Base-by-base conservation (phyloP, 2,797 vertebrate genomes). In the Coregonus suidteri region DNA sequence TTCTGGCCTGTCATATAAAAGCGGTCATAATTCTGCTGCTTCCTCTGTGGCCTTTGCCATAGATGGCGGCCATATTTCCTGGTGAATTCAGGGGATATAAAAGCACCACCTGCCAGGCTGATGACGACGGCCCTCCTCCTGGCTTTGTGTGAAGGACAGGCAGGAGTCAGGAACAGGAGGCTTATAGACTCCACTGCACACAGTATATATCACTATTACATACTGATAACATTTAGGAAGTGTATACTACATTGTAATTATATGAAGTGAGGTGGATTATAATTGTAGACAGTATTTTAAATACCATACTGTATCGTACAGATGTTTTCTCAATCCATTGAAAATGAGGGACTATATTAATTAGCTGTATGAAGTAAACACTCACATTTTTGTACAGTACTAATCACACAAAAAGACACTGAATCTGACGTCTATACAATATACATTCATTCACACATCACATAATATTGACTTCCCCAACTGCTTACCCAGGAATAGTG, bases 31-130 rank as follows among this genome's bases (percentile, higher is more conserved):
- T 68, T 85, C 79, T 74, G 77, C 6, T 51, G 65, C 35, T 74
- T 81, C 6, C 15, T 20, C n/a, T 64, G n/a, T 70, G 75, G 80
- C 78, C 51, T 87, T 82, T 77, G 20, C 73, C 54, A 51, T 75
- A 71, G 34, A 87, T 54, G 72, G 69, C 71, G 47, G 69, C 62
- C 81, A 85, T 86, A 83, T 84, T 82, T 85, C 65, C 83, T 76
- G 67, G 20, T 18, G 75, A 71, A 84, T 83, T 85, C 79, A 78
- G 73, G 74, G 77, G 72, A 81, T 74, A 71, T 76, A 65, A 72
- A 72, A 73, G 6, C 77, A 73, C 66, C 41, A 31, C 20, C 71
- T 80, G 59, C 20, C 62, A 59, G 70, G 70, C 75, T 75, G 15
- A 25, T 82, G 81, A 81, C 81, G 77, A 80, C 30, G 35, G 47